Base-by-base conservation (phyloP, 2,797 vertebrate genomes). In the Nannoperca australis region DNA sequence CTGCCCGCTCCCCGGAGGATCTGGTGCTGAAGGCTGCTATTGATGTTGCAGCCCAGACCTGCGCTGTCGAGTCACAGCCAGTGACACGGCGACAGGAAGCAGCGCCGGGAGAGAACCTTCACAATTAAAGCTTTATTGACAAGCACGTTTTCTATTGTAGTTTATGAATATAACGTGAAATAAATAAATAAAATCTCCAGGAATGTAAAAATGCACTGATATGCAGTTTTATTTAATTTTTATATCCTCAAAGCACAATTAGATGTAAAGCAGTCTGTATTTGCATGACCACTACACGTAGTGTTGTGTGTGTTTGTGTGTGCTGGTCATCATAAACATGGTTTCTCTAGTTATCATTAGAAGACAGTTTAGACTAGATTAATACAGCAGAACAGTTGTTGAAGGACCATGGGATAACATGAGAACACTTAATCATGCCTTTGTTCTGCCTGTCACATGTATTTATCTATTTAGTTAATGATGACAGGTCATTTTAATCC, bases 31-130 rank as follows among this genome's bases (percentile, higher is more conserved):
- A 59, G 70, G 64, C 73, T 55, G 55, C 69, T 42, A 12, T 51
- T 73, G 84, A 88, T 77, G 90, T 62, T 86, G 78, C 75, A n/a
- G 76, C 79, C 24, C 68, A 11, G 75, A 79, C 36, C 67, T 55
- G 79, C 73, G 77, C 74, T 7, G 74, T 76, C 60, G 85, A 82
- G 62, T 3, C 13, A 17, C 7, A 45, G 10, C 22, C n/a, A 7
- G 0, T 1, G 3, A 70, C 59, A 5, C 22, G 7, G 0, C 0
- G 3, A 71, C 59, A 6, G 63, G 78, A 76, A 79, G 6, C 6
- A 11, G 2, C 3, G 1, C 10, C 0, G 9, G 1, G 0, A 0
- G 0, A 0, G 8, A 0, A 0, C 1, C 73, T 73, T 79, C 85
- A 83, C 34, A 84, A 77, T 87, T 82, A 89, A 76, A 78, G 70